Base-by-base conservation (phyloP, 2,797 vertebrate genomes). In the Xyrichtys novacula region DNA sequence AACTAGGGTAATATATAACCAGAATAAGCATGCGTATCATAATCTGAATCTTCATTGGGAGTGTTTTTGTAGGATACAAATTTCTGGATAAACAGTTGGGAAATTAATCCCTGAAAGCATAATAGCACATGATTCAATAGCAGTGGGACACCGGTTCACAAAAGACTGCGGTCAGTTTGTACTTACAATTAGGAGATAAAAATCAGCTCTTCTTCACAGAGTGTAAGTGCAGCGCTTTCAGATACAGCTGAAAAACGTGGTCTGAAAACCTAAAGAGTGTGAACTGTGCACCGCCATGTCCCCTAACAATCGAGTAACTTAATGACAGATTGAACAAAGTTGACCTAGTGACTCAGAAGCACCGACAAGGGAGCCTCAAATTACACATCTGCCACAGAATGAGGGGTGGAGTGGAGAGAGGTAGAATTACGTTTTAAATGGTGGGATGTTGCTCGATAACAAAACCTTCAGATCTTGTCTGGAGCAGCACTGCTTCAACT, bases 361-460 rank as follows among this genome's bases (percentile, higher is more conserved):
- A 40, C 31, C 4, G 50, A 79, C 65, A 59, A 44, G 29, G 17
- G 44, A 52, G 78, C 75, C 72, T 89, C 86, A 82, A 76, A 80
- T 93, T 91, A 89, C 91, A 87, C 70, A 78, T 85, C 75, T 69
- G 71, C 81, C 55, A 53, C 71, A 90, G 80, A 92, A 91, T 88
- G 83, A 89, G 54, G 85, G 90, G 87, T 84, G 89, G 89, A 84
- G 87, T 46, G 32, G 40, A 50, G 22, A 54, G 16, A 43, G 82
- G 44, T 91, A 82, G 56, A 74, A 50, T 92, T 89, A 87, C 90
- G 7, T 20, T 78, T 73, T 56, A 78, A 84, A 85, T 22, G 39
- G 73, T 28, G 25, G 49, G 66, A 71, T 26, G 50, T 22, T 60
- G 15, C 54, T 73, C 23, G 12, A 70, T 72, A 69, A 73, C 64